These are phyloP conservation scores for Polyergus mexicanus DNA, from an alignment of 1,140 invertebrate species.

Conservation along the genomic window DNA sequence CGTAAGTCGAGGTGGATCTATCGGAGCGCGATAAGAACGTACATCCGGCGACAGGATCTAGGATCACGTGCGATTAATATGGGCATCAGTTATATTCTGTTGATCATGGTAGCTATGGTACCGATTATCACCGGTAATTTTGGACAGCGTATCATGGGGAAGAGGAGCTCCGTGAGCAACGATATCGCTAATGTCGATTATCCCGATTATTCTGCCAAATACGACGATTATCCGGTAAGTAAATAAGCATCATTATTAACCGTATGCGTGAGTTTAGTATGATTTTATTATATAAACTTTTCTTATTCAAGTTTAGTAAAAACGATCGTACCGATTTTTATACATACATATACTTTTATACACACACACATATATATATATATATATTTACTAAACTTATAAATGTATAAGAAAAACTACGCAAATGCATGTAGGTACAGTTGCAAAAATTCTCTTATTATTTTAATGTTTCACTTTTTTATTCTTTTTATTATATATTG, in stretches of 20 bases:
- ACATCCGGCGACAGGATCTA: background rate
- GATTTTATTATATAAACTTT: no score
- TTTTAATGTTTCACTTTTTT: background rate
- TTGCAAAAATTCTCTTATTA: background rate
- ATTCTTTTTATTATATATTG: background rate
- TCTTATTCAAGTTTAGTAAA: background rate
- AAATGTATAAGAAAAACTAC: background rate
- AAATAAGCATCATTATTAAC: background rate
- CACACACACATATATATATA: no score
- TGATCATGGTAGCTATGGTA: slow-evolving; percentile 63
- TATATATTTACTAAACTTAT: no score
- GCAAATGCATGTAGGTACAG: background rate
- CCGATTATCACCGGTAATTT: slow-evolving; percentile 51
- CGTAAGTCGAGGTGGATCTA: background rate
- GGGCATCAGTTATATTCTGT: slow-evolving; percentile 52
- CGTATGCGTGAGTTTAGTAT: background rate
- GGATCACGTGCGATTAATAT: slow-evolving; percentile 47
- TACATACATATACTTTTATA: background rate
- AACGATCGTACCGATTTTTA: background rate
- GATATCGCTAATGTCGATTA: slow-evolving; percentile 43
- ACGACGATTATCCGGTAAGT: slow-evolving; percentile 73
- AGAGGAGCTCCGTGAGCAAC: slow-evolving; percentile 33
- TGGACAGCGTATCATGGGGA: slow-evolving; percentile 53
- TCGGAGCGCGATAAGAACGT: background rate
- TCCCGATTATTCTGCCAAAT: slow-evolving; percentile 65